Base-by-base conservation (phyloP, 2,797 vertebrate species). In the Steatocranus sp. region DNA sequence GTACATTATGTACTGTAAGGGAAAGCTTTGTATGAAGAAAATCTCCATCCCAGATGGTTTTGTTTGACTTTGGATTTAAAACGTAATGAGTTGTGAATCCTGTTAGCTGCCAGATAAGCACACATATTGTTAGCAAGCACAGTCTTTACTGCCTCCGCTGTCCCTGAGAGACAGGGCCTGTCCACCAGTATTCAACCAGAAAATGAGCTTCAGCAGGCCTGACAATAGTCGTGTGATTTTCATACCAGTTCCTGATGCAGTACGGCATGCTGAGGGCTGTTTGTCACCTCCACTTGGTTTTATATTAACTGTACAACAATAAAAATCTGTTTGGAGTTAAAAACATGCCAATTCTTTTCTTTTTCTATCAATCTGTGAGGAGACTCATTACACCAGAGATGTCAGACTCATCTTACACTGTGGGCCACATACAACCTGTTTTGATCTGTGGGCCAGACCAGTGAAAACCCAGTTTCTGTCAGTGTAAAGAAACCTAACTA, bases 201-300 rank as follows among this genome's bases (percentile, higher is more conserved):
- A 76, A 41, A 83, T 53, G 87, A 93, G 87, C 92, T 88, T 90
- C 92, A 92, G 83, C 88, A 85, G 82, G 91, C 85, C 78, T 89
- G 95, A 96, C 95, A 94, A 95, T 96, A 95, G 66, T 77, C 48
- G 20, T 83, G 89, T 80, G 91, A 90, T 61, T 89, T 91, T 94
- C 90, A 86, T 85, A 90, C 79, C 92, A 88, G 92, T 93, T 95
- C 92, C 93, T 95, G 93, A 93, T 95, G 93, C 95, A 96, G 95
- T 95, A 94, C 53, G 43, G 91, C 91, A 79, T 48, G 88, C 92
- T 87, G 89, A 93, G 82, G 85, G 88, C 92, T 92, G 85, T 94
- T 91, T 81, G 88, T 93, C 94, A 93, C 89, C 88, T 86, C 23
- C 91, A 70, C 61, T 86, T 91, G 88, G 84, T 95, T 96, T 96